Conservation (phyloP, 2,888 invertebrate species). For the Nasonia oneida region DNA sequence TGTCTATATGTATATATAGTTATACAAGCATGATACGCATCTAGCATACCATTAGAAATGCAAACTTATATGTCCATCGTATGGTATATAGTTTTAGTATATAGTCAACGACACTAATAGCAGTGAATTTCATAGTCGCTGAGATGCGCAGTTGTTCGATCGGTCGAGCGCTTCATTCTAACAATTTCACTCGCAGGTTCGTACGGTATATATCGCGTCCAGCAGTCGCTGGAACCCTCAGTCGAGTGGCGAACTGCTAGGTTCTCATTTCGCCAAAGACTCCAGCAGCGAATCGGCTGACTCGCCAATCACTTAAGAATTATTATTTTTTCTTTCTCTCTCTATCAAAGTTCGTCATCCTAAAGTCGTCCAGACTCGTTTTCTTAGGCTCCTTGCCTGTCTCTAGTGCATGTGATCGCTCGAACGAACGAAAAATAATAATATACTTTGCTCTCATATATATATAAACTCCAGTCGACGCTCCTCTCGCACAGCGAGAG, state of each 20-base stretch:
- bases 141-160: constrained; percentile 9
- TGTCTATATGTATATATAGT: constrained; percentile 23
- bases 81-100: constrained; percentile 29
- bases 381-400: neutral
- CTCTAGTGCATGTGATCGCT: neutral
- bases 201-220: neutral
- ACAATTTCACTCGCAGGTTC: constrained; percentile 23
- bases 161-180: neutral
- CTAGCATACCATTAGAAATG: constrained; percentile 68
- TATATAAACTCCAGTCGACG: constrained; percentile 19
- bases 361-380: neutral
- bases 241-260: constrained; percentile 14
- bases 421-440: constrained; percentile 18
- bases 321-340: neutral
- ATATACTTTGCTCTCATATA: constrained; percentile 17
- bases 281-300: neutral
- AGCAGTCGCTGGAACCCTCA: neutral
- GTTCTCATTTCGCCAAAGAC: neutral
- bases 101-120: constrained; percentile 39
- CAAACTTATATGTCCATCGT: constrained; percentile 64
- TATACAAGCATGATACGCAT: constrained; percentile 63
- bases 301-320: constrained; percentile 18
- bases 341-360: neutral
- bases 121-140: constrained; percentile 27
- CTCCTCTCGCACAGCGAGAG: constrained; percentile 15